Evolutionary conservation across 2,888 invertebrate species (phyloP), one percentile per base, ranked within the genome.

Genomic region (Tetramorium bicarinatum): DNA sequence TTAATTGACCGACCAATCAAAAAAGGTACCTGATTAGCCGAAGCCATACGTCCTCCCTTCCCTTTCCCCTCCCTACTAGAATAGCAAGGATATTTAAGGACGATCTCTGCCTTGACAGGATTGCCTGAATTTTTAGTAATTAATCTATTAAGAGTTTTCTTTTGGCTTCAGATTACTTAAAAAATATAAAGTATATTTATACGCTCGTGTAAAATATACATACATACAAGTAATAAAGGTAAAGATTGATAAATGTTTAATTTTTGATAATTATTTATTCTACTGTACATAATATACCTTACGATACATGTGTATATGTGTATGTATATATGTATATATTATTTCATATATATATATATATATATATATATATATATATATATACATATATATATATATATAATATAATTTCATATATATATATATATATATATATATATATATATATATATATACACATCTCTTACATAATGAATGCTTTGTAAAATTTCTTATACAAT

Each of bases 251-350:
- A 62, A 62, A 75, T 62, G 25, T 8, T 21, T 15, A 52, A 25
- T 66, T 0, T 29, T 77, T 49, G 83, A 88, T 88, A 87, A 86
- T 90, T 71, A 49, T 91, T 92, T 92, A 89, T 88, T 91, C 90
- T 91, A 92, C 91, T 93, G 92, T 93, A 93, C 92, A 93, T 67
- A 67, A 74, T 88, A 82, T 89, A 87, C 88, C 84, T 89, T 88
- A 85, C 80, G 86, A 76, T 85, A 34, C 29, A 34, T 34, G 29
- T 34, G 4, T 34, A 34, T 34, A 34, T 34, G 67, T 83, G 74
- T 91, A 90, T 91, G 90, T 87, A 74, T 85, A 84, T 82, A 79
- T 25, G 25, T 25, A 25, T 25, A 25, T 25, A 25, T 92, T 29
- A 29, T 29, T 29, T 29, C 29, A 84, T 91, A 87, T 88, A 91